Evolutionary conservation across 1,140 invertebrate genomes (phyloP), one percentile per base, ranked within the genome.

Genomic region (Bombus soroeensis): DNA sequence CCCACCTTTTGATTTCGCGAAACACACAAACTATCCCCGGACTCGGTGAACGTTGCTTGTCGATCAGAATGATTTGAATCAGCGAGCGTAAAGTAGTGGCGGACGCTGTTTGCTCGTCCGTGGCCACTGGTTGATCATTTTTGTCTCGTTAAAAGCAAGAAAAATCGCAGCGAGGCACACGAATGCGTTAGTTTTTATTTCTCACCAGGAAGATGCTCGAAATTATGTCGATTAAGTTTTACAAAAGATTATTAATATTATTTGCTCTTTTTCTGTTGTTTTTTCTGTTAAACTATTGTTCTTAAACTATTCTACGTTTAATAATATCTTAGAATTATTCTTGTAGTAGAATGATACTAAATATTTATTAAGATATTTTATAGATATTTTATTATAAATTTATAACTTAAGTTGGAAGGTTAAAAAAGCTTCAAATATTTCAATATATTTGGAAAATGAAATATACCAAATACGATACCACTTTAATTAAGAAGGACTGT

Each of bases 11-110:
- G 15, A 28, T 8, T 37, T 59, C 53, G 53, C 57, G 53, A 39
- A 43, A 34, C 47, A n/a, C 47, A n/a, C 64, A 18, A 57, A 25
- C 41, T 53, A 47, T 41, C 47, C 5, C 6, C 47, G 25, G 41
- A 78, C 41, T 34, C 62, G 70, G 41, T 76, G 81, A 79, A 66
- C 70, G 41, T 3, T 62, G 64, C 57, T 18, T 39, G 41, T 57
- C 59, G 32, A 77, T 81, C 75, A 74, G 84, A 91, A 81, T 82
- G 79, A 87, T 83, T 82, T 59, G 73, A 82, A 37, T 75, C 86
- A 88, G 15, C 57, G 64, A 85, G 70, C 89, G 88, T 90, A 66
- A 90, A 89, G 77, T 39, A 70, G 43, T 32, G 78, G 22, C 39
- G 82, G 66, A 53, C 34, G 34, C 25, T 83, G 81, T 68, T 64